Conservation (phyloP, 2,797 vertebrate genomes). For the Thalassophryne amazonica region DNA sequence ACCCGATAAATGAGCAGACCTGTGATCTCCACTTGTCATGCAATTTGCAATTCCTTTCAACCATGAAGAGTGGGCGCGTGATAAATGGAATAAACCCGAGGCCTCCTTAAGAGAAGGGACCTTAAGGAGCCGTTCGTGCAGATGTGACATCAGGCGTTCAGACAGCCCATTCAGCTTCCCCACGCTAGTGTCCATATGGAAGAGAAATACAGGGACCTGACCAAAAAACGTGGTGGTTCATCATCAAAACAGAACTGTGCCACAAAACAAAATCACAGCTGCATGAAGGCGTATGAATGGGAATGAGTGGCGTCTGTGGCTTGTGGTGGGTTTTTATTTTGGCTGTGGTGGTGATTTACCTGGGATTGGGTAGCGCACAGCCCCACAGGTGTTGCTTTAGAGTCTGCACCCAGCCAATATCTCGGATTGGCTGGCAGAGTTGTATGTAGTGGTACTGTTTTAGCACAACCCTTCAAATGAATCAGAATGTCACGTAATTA, state of each 20-base stretch:
- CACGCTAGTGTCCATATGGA: constrained; percentile 77
- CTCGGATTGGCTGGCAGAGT: constrained; percentile 85
- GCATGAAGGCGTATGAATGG: constrained; percentile 62
- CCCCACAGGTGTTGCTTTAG: constrained; percentile 86
- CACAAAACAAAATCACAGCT: constrained; percentile 48
- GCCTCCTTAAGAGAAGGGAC: constrained; percentile 48
- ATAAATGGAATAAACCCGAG: constrained; percentile 31
- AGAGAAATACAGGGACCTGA: constrained; percentile 67
- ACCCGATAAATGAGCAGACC: background rate
- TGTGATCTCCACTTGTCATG: constrained; percentile 31
- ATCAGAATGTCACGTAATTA: constrained; percentile 82
- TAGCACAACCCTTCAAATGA: constrained; percentile 85
- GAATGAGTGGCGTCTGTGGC: constrained; percentile 57
- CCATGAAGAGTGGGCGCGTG: constrained; percentile 22
- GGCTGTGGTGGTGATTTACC: constrained; percentile 67
- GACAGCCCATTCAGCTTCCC: constrained; percentile 25
- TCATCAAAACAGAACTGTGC: constrained; percentile 52
- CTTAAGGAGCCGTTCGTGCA: constrained; percentile 47
- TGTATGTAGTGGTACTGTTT: constrained; percentile 88
- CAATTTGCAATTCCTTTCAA: constrained; percentile 17
- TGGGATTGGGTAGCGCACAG: constrained; percentile 80
- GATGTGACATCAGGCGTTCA: constrained; percentile 48
- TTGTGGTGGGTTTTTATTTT: constrained; percentile 15
- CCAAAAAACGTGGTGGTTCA: constrained; percentile 46
- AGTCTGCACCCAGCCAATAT: constrained; percentile 86